Evolutionary conservation across 1,140 invertebrate species (phyloP), one percentile per base, ranked within the genome.

Genomic region (Lutraria rhynchaena): DNA sequence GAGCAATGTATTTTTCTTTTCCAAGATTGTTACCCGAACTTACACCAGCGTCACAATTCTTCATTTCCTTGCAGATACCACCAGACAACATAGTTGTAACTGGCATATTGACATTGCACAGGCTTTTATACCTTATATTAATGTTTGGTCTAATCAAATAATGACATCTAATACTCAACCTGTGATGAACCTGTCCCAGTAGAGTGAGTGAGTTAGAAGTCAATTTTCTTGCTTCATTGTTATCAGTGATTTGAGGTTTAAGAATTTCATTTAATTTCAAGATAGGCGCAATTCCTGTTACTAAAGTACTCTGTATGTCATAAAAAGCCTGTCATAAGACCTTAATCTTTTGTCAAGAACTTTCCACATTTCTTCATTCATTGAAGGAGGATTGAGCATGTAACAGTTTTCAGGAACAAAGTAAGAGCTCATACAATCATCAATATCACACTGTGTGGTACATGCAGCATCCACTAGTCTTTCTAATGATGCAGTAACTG

Each of bases 331-430:
- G 44, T 76, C 73, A 63, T 76, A 51, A n/a, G 60, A 49, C 24
- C 49, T 46, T 7, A n/a, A 1, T 15, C 44, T 46, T 63, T 76
- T 76, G 11, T 63, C 58, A 13, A 76, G 13, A 19, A 51, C 19
- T n/a, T 76, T 61, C 73, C 22, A 61, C 2, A 63, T 76, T 44
- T 63, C 73, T 31, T 24, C 11, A 61, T 76, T 76, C 1, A 63
- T 44, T 5, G 31, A 24, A 9, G 35, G 58, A 19, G 73, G 41
- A 51, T 31, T 51, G 22, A 51, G n/a, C 58, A 33, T 63, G 17
- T 37, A 37, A 63, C 35, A 75, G 33, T 61, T 61, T 5, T 51
- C 55, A 41, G 57, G 35, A 17, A 76, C 35, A 24, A 4, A 27
- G n/a, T n/a, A n/a, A n/a, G n/a, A n/a, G 7, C 29, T 5, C 17